Conservation (phyloP, 2,113 vertebrate species). For the Vanacampus margaritifer region DNA sequence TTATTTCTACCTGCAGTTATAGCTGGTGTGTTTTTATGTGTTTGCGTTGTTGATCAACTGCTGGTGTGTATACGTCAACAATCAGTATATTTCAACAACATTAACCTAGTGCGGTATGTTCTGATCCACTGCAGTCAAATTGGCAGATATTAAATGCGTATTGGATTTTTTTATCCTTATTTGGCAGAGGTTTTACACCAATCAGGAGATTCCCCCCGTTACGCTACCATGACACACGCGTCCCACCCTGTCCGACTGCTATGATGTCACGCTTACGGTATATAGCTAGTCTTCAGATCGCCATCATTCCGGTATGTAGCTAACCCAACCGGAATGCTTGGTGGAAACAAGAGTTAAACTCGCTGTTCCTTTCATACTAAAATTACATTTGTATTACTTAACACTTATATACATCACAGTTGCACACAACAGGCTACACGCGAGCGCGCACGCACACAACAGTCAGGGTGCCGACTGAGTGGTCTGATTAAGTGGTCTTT, state of each 20-base stretch:
- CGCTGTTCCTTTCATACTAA: not conserved
- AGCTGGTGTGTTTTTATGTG: not conserved
- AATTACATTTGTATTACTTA: not conserved
- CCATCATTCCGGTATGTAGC: not conserved
- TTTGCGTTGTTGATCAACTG: not conserved
- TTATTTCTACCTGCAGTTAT: no score
- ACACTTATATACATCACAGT: not conserved
- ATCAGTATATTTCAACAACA: not conserved
- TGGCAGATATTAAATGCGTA: not conserved
- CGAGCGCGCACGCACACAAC: not conserved
- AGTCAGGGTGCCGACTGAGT: not conserved
- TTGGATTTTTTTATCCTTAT: not conserved
- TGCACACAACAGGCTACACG: no score
- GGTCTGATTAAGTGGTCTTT: constrained; percentile 45
- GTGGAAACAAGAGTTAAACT: not conserved
- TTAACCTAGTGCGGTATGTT: not conserved
- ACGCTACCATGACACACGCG: not conserved
- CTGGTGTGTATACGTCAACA: no score
- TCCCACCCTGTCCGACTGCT: not conserved
- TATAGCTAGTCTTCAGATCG: not conserved
- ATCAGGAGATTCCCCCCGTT: no score
- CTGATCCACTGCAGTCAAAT: not conserved
- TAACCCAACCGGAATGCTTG: not conserved
- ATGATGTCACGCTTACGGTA: not conserved
- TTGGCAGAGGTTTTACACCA: not conserved